phyloP scores from a whole-genome alignment of 1,140 invertebrate species.

The Brachionus manjavacas region DNA sequence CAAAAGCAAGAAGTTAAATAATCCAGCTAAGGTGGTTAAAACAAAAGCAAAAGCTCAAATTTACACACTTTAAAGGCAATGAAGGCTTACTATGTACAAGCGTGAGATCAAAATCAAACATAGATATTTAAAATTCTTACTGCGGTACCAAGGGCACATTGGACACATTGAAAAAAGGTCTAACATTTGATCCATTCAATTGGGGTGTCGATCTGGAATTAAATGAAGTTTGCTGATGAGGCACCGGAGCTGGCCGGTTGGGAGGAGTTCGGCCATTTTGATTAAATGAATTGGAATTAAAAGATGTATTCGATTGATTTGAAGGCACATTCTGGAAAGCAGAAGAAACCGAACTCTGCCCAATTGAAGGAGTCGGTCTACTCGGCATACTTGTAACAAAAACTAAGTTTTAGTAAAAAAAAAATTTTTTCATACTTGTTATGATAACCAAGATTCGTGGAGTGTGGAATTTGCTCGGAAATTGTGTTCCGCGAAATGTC shows the following conservation, averaged over 20 bases:
- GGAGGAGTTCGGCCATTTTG: not conserved
- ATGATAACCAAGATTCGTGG: not conserved
- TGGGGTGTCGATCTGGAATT: conserved; percentile 14
- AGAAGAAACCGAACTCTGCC: not conserved
- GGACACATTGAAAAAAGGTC: conserved; percentile 8
- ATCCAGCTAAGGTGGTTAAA: not conserved
- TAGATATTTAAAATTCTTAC: conserved; percentile 5
- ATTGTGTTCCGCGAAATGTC: conserved; percentile 95
- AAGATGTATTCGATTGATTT: not conserved
- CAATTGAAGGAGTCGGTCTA: not conserved
- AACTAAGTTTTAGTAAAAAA: not conserved
- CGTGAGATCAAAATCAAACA: not conserved
- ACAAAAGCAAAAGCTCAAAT: not conserved
- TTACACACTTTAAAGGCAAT: conserved; percentile 14
- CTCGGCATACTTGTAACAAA: not conserved
- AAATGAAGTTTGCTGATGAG: not conserved
- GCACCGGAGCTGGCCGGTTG: not conserved
- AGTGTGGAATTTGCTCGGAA: not conserved
- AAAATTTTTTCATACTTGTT: not conserved
- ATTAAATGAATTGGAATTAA: not conserved
- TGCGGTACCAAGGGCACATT: conserved; percentile 16
- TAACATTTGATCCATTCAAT: not conserved
- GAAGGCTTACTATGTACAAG: not conserved
- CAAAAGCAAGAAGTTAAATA: not conserved
- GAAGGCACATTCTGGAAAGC: not conserved